Conservation (phyloP, 2,888 invertebrate genomes). For the Drosophila multiciliata region DNA sequence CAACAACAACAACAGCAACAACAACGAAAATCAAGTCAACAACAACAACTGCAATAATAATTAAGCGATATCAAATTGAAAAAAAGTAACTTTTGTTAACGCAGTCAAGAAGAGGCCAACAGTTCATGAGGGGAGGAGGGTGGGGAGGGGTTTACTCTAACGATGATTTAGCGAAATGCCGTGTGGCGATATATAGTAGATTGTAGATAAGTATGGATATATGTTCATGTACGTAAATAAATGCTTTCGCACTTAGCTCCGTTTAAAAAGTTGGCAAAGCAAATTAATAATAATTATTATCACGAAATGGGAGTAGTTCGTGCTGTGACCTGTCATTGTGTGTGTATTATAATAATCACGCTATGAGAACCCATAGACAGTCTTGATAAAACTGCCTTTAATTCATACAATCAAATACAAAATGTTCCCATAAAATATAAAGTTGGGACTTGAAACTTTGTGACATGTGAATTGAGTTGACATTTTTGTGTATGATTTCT, state of each 20-base stretch:
- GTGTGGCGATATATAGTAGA: constrained; percentile 30
- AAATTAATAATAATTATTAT: constrained; percentile 70
- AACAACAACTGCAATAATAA: constrained; percentile 61
- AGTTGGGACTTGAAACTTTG: constrained; percentile 42
- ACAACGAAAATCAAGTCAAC: not conserved
- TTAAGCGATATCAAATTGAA: constrained; percentile 79
- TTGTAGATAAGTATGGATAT: constrained; percentile 33
- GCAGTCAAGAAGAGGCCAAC: constrained; percentile 36
- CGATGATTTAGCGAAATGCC: constrained; percentile 44
- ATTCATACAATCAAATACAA: constrained; percentile 52
- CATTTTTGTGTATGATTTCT: constrained; percentile 19
- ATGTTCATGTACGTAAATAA: constrained; percentile 23
- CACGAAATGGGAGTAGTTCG: constrained; percentile 32
- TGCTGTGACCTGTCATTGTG: constrained; percentile 9
- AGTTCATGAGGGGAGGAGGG: not conserved
- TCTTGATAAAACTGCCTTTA: constrained; percentile 43
- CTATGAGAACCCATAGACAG: constrained; percentile 47
- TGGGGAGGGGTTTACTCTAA: constrained; percentile 9
- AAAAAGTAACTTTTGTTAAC: constrained; percentile 65
- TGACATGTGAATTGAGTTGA: constrained; percentile 38
- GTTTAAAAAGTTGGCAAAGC: constrained; percentile 44
- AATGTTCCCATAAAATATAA: constrained; percentile 56
- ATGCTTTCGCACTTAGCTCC: constrained; percentile 30
- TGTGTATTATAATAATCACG: constrained; percentile 31
- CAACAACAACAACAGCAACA: constrained; percentile 7